A percentile compares a stretch with the other conserved stretches of the same genome.
Evolutionary conservation across 2,888 invertebrate genomes (phyloP).

Genomic region (Encarsia formosa): DNA sequence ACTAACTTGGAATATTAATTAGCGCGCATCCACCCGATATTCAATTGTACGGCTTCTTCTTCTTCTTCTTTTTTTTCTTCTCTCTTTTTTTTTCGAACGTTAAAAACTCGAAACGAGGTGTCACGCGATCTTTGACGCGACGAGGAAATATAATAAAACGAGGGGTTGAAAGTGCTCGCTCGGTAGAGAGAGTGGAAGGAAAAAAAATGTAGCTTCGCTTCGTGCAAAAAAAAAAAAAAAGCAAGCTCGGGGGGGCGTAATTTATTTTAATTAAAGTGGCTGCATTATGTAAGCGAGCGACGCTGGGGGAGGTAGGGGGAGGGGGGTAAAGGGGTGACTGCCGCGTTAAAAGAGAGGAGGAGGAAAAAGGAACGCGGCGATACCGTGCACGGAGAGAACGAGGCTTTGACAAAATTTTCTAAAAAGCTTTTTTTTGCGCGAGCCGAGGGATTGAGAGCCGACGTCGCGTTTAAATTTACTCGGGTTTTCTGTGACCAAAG

Average conservation of each 20-base stretch:
- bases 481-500: too few species aligned
- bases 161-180: conserved; percentile 8
- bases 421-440: too few species aligned
- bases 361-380: neutral
- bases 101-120: too few species aligned
- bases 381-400: neutral
- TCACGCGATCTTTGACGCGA: too few species aligned
- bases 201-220: neutral
- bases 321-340: too few species aligned
- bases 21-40: conserved; percentile 16
- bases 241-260: conserved; percentile 35
- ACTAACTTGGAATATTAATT: conserved; percentile 27
- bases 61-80: neutral
- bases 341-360: neutral
- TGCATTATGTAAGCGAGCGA: conserved; percentile 46
- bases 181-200: neutral
- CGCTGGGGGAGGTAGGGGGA: conserved; percentile 1
- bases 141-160: neutral
- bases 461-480: too few species aligned
- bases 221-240: neutral
- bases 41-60: conserved; percentile 1
- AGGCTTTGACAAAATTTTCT: neutral
- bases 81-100: neutral
- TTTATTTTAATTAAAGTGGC: conserved; percentile 52
- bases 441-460: too few species aligned